Evolutionary conservation across 2,888 invertebrate genomes (phyloP).

Genomic region (Drosophila leonis): DNA sequence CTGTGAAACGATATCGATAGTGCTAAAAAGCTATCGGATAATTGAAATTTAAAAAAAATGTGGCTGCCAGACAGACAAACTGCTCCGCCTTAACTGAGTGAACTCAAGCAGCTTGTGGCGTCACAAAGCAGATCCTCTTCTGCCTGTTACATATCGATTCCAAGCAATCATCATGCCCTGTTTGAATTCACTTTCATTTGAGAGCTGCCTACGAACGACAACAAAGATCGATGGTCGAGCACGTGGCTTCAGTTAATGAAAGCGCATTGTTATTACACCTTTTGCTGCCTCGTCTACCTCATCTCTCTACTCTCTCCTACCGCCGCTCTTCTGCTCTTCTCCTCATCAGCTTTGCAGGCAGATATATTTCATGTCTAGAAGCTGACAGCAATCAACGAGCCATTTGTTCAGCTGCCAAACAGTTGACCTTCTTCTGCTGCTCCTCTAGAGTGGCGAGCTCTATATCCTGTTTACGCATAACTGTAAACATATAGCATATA

Average conservation of each 20-base stretch:
- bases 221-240: conserved; percentile 6
- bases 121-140: background rate
- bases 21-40: background rate
- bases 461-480: conserved; percentile 13
- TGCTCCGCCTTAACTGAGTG: too few species aligned
- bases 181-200: background rate
- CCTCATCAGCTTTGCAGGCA: background rate
- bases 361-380: background rate
- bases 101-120: too few species aligned
- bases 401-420: background rate
- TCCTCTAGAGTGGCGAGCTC: background rate
- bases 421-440: conserved; percentile 10
- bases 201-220: background rate
- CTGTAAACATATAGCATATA: background rate
- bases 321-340: background rate
- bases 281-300: background rate
- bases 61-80: too few species aligned
- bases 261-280: conserved; percentile 24
- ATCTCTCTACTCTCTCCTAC: background rate
- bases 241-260: conserved; percentile 30
- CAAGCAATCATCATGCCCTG: background rate
- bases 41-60: background rate
- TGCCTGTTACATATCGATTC: background rate
- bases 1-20: background rate
- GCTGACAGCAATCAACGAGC: conserved; percentile 27